Conservation (phyloP, 2,888 invertebrate genomes). For the Ceratothoa steindachneri region DNA sequence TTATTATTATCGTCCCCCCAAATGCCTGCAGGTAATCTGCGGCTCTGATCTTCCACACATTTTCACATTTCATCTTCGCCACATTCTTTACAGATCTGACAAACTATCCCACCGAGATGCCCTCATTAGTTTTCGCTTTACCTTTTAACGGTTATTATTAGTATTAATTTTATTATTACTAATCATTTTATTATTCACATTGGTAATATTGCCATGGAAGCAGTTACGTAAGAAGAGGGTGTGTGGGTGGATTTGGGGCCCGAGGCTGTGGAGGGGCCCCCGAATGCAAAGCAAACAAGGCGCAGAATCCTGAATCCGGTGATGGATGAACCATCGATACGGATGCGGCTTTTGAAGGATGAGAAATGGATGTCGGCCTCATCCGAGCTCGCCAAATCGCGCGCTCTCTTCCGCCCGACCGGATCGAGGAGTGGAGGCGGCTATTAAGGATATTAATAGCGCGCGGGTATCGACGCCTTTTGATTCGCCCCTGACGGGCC, state of each 20-base stretch:
- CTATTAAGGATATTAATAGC: conserved; percentile 35
- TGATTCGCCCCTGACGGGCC: too few relatives aligned
- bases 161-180: conserved; percentile 11
- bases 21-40: too few relatives aligned
- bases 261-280: not conserved
- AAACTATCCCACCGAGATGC: too few relatives aligned
- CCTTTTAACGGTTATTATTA: conserved; percentile 3
- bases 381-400: conserved; percentile 23
- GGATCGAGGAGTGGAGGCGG: conserved; percentile 25
- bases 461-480: conserved; percentile 12
- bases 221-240: too few relatives aligned
- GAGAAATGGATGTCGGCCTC: conserved; percentile 9
- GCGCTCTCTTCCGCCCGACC: conserved; percentile 27
- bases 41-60: too few relatives aligned
- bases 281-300: conserved; percentile 7
- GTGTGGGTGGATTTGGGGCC: not conserved
- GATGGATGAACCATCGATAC: conserved; percentile 1
- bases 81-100: too few relatives aligned
- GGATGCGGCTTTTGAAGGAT: conserved; percentile 10
- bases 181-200: not conserved
- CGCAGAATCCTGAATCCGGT: not conserved
- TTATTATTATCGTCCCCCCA: too few relatives aligned
- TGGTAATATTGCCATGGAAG: too few relatives aligned
- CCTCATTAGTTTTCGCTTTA: too few relatives aligned
- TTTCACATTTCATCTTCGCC: too few relatives aligned